Evolutionary conservation across 2,113 vertebrate genomes (phyloP), one percentile per base, ranked within the genome.

Genomic region (Lipophrys pholis): DNA sequence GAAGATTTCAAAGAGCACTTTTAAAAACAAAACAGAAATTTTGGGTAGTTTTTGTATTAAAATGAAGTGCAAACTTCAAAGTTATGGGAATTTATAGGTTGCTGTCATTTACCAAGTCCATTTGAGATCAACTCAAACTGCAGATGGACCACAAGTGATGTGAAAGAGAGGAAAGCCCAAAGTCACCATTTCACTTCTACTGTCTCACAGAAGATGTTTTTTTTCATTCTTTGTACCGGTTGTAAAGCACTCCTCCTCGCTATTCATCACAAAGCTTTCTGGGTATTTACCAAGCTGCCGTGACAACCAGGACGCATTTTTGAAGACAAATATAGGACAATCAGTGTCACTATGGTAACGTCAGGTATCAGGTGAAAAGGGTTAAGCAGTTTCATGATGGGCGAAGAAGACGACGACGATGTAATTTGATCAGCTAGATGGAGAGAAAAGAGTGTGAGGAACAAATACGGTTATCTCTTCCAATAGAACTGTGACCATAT

Each of bases 281-380:
- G 36, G 67, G 66, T 62, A 52, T 78, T 79, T 39, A 51, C 66
- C 63, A 15, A 61, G 69, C 67, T 15, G 36, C 57, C 14, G 14
- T 73, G 60, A 61, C 46, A 11, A 57, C 57, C 39, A 4, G 74
- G 60, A 86, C 4, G 21, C 49, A 63, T 77, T 88, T 85, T 73
- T 79, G 15, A 84, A 91, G 85, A 86, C 69, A 85, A 87, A 88
- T 80, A 83, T 30, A 56, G 68, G 63, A 73, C 86, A 90, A 89
- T 88, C 83, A 85, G 76, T 40, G 75, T 94, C 77, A 67, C 91
- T 80, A 92, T 80, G 89, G 89, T 72, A 91, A 92, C 87, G 2
- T 69, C 87, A 91, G 80, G 81, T 83, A 83, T 82, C 78, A 81
- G 89, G 86, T 90, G 86, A 91, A 88, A 90, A 82, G 83, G 71